Evolutionary conservation across 2,888 invertebrate genomes (phyloP), one percentile per base, ranked within the genome.

Genomic region (Clanis bilineata): DNA sequence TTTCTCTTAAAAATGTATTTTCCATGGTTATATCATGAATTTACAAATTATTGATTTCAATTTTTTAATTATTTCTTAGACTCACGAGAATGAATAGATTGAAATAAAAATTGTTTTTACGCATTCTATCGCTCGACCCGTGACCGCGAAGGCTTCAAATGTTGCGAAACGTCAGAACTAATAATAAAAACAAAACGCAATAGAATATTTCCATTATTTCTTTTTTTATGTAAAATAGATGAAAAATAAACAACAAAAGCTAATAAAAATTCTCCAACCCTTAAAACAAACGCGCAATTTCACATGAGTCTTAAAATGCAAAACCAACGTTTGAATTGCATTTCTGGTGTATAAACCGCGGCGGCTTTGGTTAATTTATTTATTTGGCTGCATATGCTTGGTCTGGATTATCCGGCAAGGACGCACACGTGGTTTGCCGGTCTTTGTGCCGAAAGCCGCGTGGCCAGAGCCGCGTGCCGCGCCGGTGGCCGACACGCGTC

Each of bases 361-460:
- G 73, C 65, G 73, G 80, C 76, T 87, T 81, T 75, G 76, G 82
- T 88, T 90, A 89, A 89, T 90, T 89, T 88, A 90, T 90, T 90
- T 90, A 90, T 90, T 90, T 87, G 85, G 69, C 73, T 80, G 88
- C 88, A 79, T 85, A 83, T 82, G 88, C 75, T 82, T 70, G 72
- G 71, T 64, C 62, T 74, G 76, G 90, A 88, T 90, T 88, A 90
- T 88, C 88, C 80, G 62, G 68, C 58, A 79, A 79, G 74, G 67
- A 72, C 58, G 61, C 68, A 69, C 77, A 72, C 76, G 71, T 72
- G 71, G 65, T 62, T 57, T 58, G 22, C 45, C 25, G 62, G 58
- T 56, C 62, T 67, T 69, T 69, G 70, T 68, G 7, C 45, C 56
- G 39, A 47, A 63, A 51, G 64, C 56, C 62, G 64, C 69, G 75